Evolutionary conservation across 2,797 vertebrate genomes (phyloP), one percentile per base, ranked within the genome.

Genomic region (Hephaestus fuliginosus): DNA sequence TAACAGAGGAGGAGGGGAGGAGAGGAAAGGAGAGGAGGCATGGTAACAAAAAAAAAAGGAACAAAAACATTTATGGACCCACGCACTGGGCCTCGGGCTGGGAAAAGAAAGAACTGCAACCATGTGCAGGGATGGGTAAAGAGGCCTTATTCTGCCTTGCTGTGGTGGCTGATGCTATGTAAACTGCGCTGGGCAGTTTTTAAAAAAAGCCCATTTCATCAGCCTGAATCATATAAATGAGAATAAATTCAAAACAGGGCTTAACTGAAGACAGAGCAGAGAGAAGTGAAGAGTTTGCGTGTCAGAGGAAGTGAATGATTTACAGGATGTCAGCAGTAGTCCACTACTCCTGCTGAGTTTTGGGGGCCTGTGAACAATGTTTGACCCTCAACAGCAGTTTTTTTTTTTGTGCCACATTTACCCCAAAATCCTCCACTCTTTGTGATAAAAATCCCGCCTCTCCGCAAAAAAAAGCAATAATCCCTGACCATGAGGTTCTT

Each of bases 1-100:
- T 80, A 89, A 86, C 74, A 76, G 86, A 64, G 58, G 78, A 67
- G 73, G 67, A 65, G 20, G 52, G n/a, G 64, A 49, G 57, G 51
- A 57, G 51, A 64, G 28, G 46, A 67, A 30, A 74, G 60, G 64
- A 71, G 46, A 60, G 69, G 66, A 87, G 70, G 76, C 63, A 73
- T 46, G 72, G 83, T 30, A 79, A 87, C 25, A 8, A 67, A 62
- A 74, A 62, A 74, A 70, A 46, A 74, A 64, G 82, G 86, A 89
- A 78, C 74, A 86, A 87, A 91, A 90, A 92, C 85, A 93, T 88
- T 83, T 76, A 85, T 18, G 76, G 81, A 85, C 88, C 91, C 88
- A 92, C 84, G 83, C 89, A 90, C 74, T 46, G 72, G 71, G 88
- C 90, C 89, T 88, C 56, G 2, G 87, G 90, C 76, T 75, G 88